Evolutionary conservation across 2,113 vertebrate genomes (phyloP).

Genomic region (Mobula hypostoma): DNA sequence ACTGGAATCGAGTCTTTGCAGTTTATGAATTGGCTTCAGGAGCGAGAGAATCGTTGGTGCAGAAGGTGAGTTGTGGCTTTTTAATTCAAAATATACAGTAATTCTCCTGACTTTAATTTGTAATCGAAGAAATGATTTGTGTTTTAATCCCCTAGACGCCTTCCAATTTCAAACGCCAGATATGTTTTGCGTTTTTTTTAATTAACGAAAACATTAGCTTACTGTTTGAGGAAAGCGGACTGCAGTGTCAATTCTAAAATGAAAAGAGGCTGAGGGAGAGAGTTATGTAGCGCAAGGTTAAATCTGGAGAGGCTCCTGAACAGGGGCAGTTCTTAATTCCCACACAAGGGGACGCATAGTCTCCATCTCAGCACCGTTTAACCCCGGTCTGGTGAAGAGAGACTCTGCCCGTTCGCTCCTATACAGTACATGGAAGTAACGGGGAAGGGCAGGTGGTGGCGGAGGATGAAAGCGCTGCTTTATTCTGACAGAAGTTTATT

Average conservation of each 20-base stretch:
- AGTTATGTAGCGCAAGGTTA: background rate
- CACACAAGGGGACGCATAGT: constrained; percentile 12
- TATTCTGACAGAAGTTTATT: background rate
- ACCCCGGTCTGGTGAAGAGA: background rate
- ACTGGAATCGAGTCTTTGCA: background rate
- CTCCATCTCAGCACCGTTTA: background rate
- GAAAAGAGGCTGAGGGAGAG: background rate
- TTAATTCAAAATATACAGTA: background rate
- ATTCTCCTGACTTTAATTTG: background rate
- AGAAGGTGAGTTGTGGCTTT: constrained; percentile 5
- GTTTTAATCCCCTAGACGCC: background rate
- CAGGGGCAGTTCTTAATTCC: background rate
- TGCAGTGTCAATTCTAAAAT: background rate
- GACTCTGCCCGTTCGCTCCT: no score
- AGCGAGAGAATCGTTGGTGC: background rate
- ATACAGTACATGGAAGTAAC: no score
- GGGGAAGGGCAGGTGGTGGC: no score
- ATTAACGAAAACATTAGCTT: background rate
- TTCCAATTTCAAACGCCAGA: background rate
- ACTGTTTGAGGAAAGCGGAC: background rate
- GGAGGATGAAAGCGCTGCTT: background rate
- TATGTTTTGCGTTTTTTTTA: background rate
- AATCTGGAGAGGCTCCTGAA: background rate
- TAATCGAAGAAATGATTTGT: background rate
- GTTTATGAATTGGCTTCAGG: background rate